A percentile compares a stretch with the other conserved stretches of the same genome.
Evolutionary conservation across 2,888 invertebrate genomes (phyloP).

Genomic region (Imbricaverruca yamaguchii): DNA sequence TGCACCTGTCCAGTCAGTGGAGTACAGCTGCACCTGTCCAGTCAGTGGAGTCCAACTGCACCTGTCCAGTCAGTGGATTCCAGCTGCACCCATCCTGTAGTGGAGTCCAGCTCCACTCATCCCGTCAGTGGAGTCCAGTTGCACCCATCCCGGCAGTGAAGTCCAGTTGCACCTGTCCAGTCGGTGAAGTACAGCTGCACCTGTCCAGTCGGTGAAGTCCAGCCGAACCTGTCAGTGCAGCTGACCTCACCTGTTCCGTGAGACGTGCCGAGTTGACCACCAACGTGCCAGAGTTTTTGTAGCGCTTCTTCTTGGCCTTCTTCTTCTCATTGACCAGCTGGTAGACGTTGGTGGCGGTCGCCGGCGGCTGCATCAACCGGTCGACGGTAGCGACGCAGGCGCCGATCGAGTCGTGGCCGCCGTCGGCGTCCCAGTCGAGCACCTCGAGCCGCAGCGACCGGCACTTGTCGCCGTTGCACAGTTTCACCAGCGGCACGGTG

Average conservation of each 20-base stretch:
- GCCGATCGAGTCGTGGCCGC: constrained; percentile 47
- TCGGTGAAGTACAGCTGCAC: not conserved
- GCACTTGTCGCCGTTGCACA: constrained; percentile 47
- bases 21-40: not conserved
- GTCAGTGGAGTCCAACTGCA: too few species aligned
- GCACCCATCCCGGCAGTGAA: not conserved
- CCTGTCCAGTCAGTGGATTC: too few species aligned
- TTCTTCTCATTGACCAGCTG: constrained; percentile 45
- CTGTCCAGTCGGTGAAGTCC: not conserved
- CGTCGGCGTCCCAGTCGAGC: constrained; percentile 47
- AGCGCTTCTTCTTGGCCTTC: constrained; percentile 45
- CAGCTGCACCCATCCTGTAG: too few species aligned
- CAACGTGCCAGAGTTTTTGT: constrained; percentile 48
- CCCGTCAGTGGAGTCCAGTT: too few species aligned
- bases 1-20: not conserved
- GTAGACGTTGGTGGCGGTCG: constrained; percentile 34
- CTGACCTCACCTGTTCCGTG: constrained; percentile 24
- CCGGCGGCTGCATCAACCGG: constrained; percentile 37
- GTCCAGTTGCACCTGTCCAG: not conserved
- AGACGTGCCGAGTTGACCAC: constrained; percentile 38
- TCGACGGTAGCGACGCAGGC: constrained; percentile 41
- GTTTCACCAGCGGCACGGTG: constrained; percentile 34
- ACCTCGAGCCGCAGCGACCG: constrained; percentile 46
- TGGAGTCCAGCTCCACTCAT: too few species aligned
- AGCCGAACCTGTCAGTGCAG: not conserved